Evolutionary conservation across 1,140 invertebrate species (phyloP), one percentile per base, ranked within the genome.

Genomic region (Papilio machaon): DNA sequence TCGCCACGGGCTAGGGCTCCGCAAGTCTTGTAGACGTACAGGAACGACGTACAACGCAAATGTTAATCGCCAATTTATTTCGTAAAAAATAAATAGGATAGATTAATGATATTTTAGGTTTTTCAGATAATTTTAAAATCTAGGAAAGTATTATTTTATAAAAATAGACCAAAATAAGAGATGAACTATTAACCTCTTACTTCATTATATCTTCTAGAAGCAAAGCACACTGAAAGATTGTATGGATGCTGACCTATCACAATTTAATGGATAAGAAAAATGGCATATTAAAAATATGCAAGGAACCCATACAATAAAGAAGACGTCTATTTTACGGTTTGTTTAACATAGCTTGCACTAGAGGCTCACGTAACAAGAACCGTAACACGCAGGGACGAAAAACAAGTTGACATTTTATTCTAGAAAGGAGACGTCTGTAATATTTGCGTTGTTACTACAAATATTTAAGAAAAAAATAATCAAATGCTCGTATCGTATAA

Each of bases 1-100:
- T 52, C 67, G 77, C 46, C 78, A 82, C 74, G 47, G 74, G 82
- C 82, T 84, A 83, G 83, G 82, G 81, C 79, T 81, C 80, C 80
- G 81, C 60, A 79, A 73, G 43, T 7, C 74, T 76, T 76, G 19
- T 9, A 76, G 19, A 52, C 47, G 74, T 19, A 52, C 74, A 52
- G 19, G 19, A 46, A 46, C 73, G 17, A 8, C 38, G 10, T 23
- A 30, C 23, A 67, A 67, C 30, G 30, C 30, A 70, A 70, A 70
- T n/a, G 19, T 64, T 30, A 64, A 64, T 64, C 10, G 60, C 60
- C 60, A 64, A 64, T 64, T 64, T 64, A 64, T 64, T 30, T 64
- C 8, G 30, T 64, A 64, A 10, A 9, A 64, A 64, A 30, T 30
- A 64, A 64, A 64, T 58, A 9, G 0, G 7, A 58, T 19, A 17